Evolutionary conservation across 2,888 invertebrate species (phyloP).

Genomic region (Limenitis arthemis): DNA sequence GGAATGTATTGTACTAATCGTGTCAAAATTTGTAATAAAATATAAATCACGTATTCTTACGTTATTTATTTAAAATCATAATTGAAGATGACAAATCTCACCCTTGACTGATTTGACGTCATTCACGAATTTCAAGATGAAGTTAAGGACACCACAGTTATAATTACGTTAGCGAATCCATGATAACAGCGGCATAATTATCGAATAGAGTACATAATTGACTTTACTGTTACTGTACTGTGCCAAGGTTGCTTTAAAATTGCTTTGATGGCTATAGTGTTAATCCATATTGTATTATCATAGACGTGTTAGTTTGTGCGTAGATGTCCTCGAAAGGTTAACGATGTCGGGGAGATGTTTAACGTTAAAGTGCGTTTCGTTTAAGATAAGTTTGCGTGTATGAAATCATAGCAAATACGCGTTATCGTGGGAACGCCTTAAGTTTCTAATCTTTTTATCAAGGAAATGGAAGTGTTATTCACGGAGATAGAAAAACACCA

Average conservation of each 20-base stretch:
- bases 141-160: conserved; percentile 7
- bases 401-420: conserved; percentile 2
- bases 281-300: conserved; percentile 10
- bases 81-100: neutral
- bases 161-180: conserved; percentile 30
- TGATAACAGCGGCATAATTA: conserved; percentile 39
- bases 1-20: too few relatives aligned
- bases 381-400: neutral
- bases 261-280: conserved; percentile 9
- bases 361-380: too few relatives aligned
- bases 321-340: too few relatives aligned
- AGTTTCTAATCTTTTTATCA: conserved; percentile 10
- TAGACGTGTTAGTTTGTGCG: neutral
- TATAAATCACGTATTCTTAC: too few relatives aligned
- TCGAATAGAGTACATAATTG: conserved; percentile 21
- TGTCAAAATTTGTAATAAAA: neutral
- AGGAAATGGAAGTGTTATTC: conserved; percentile 14
- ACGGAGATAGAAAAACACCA: conserved; percentile 4
- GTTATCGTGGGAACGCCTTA: conserved; percentile 15
- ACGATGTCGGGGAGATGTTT: too few relatives aligned
- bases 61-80: neutral
- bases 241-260: conserved; percentile 18
- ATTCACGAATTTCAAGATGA: conserved; percentile 4
- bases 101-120: conserved; percentile 5
- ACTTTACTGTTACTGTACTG: neutral